Base-by-base conservation (phyloP, 2,113 vertebrate genomes). In the Chaetops frenatus region DNA sequence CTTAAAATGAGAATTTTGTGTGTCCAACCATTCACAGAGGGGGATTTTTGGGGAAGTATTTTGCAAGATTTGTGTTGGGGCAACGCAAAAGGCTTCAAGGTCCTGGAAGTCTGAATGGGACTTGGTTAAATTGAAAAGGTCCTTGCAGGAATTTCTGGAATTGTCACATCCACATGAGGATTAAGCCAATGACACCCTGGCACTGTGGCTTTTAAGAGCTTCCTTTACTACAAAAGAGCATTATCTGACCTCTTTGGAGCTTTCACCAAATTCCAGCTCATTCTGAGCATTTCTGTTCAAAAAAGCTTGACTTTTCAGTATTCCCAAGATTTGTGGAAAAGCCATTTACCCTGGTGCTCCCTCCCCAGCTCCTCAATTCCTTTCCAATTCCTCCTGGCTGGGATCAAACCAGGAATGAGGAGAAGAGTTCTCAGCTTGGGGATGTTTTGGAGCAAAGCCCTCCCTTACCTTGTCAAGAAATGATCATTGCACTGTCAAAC, bases 251-350 rank as follows among this genome's bases (percentile, higher is more conserved):
- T 48, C 1, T 50, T 38, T 23, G 28, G 64, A 40, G 50, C 4
- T 67, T 88, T 67, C 20, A 24, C 25, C 70, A 42, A 35, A 3
- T 45, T 83, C 31, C 10, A 20, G 12, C 33, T 82, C 38, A 7
- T 33, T 79, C 50, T 45, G 13, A 40, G 31, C 15, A 9, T 21
- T 74, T 84, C 56, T 84, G 15, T 27, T 57, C 21, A 11, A 18
- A 48, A 28, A 20, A 76, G 6, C 40, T 76, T 0, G 0, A 3
- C 11, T 72, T 57, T 31, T 27, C 33, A 66, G 7, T 25, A 29
- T 48, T 35, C 33, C 31, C 6, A 38, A 58, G 16, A 8, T 13
- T 27, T 27, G 31, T 33, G 27, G 77, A 12, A 88, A 74, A 38
- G 10, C 10, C 3, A 8, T 70, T 70, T 36, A 9, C 5, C 42